These are phyloP conservation scores for Oncopodura yosiiana DNA, from an alignment of 1,140 invertebrate genomes.

Conservation along the genomic window DNA sequence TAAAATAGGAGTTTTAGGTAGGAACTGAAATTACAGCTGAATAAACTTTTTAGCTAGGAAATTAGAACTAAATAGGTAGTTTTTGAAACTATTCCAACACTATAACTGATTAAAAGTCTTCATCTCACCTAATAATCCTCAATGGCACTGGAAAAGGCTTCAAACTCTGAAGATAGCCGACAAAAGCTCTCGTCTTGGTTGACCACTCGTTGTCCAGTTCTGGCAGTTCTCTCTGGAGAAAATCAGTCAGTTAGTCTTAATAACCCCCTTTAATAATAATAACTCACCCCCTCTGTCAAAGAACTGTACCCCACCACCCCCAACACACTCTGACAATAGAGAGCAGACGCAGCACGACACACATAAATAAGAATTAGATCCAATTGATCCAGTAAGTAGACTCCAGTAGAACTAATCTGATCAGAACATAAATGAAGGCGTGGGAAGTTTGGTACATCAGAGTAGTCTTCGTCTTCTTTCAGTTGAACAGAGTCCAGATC, in stretches of 20 bases:
- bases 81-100: too few relatives aligned
- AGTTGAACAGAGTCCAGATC: slow-evolving; percentile 56
- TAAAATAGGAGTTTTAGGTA: too few relatives aligned
- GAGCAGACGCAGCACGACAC: slow-evolving; percentile 63
- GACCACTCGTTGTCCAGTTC: slow-evolving; percentile 65
- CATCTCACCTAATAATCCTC: slow-evolving; percentile 70
- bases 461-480: too few relatives aligned
- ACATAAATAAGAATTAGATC: slow-evolving; percentile 77
- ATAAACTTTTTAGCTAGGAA: too few relatives aligned
- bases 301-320: slow-evolving; percentile 52
- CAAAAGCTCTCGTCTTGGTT: slow-evolving; percentile 65
- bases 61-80: too few relatives aligned
- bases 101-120: too few relatives aligned
- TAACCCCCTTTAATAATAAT: not conserved
- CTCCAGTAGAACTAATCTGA: slow-evolving; percentile 71
- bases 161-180: slow-evolving; percentile 72
- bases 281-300: slow-evolving; percentile 55
- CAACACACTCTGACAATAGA: slow-evolving; percentile 64
- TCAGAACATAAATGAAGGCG: slow-evolving; percentile 54
- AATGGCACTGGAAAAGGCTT: slow-evolving; percentile 67
- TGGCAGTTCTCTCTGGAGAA: slow-evolving; percentile 59
- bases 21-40: too few relatives aligned
- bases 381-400: slow-evolving; percentile 83
- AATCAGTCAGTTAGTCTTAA: not conserved
- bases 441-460: slow-evolving; percentile 29